Conservation (phyloP, 2,888 invertebrate genomes). For the Drosophila koepferae region DNA sequence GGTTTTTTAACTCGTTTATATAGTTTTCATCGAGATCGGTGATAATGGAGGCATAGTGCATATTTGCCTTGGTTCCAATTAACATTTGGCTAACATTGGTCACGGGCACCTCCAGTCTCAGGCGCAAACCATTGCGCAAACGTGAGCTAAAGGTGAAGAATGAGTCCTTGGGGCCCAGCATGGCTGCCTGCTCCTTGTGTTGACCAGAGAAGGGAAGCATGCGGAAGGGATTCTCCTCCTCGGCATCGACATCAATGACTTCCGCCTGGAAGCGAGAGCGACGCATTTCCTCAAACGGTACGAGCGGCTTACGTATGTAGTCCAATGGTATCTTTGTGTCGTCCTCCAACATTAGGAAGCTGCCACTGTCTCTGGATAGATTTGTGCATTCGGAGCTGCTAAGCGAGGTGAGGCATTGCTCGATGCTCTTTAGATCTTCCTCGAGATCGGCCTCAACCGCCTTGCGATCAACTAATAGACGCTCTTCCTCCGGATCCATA, state of each 20-base stretch:
- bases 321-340: slow-evolving; percentile 83
- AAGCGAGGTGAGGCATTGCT: slow-evolving; percentile 81
- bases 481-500: slow-evolving; percentile 58
- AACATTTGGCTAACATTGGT: slow-evolving; percentile 69
- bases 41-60: slow-evolving; percentile 76
- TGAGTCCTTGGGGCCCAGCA: slow-evolving; percentile 75
- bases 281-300: slow-evolving; percentile 84
- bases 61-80: slow-evolving; percentile 68
- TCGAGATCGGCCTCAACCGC: slow-evolving; percentile 73
- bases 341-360: slow-evolving; percentile 80
- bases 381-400: slow-evolving; percentile 84
- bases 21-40: slow-evolving; percentile 84
- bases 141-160: slow-evolving; percentile 83
- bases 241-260: slow-evolving; percentile 76
- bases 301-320: slow-evolving; percentile 82
- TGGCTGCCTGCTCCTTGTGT: slow-evolving; percentile 74
- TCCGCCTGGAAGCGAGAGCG: slow-evolving; percentile 78
- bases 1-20: slow-evolving; percentile 80
- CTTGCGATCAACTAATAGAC: slow-evolving; percentile 68
- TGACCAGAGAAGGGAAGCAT: slow-evolving; percentile 83
- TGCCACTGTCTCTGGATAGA: slow-evolving; percentile 84
- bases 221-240: slow-evolving; percentile 80
- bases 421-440: slow-evolving; percentile 83
- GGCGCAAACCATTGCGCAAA: slow-evolving; percentile 78
- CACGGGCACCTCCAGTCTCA: slow-evolving; percentile 81